A percentile compares a stretch with the other conserved stretches of the same genome.
phyloP scores from a whole-genome alignment of 2,888 invertebrate genomes.

The Linnaemya vulpina region DNA sequence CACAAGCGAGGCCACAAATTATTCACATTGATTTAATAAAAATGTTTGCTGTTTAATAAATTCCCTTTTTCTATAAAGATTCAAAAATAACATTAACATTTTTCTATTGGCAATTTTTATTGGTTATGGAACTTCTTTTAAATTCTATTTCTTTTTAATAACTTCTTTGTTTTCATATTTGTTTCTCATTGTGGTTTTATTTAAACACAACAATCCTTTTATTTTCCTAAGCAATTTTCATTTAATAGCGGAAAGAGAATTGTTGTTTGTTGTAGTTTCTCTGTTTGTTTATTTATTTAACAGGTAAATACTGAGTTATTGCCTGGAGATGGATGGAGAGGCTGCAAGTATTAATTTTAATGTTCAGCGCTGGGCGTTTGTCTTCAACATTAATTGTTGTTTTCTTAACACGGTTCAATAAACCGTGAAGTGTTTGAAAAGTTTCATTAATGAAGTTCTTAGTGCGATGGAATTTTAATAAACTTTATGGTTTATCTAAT shows the following conservation, averaged over 20 bases:
- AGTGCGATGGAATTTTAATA: conserved; percentile 3
- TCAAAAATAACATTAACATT: too few relatives aligned
- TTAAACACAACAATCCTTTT: conserved; percentile 27
- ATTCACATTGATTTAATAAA: too few relatives aligned
- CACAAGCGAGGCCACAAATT: too few relatives aligned
- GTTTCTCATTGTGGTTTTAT: background rate
- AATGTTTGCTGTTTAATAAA: background rate
- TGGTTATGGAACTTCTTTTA: background rate
- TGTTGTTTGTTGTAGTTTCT: conserved; percentile 38
- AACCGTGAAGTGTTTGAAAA: conserved; percentile 21
- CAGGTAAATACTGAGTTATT: conserved; percentile 58
- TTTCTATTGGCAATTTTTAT: background rate
- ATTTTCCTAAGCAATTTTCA: conserved; percentile 27
- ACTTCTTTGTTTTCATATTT: background rate
- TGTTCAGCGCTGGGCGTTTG: background rate
- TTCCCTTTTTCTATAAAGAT: too few relatives aligned
- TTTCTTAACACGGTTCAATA: conserved; percentile 44
- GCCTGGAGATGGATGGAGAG: conserved; percentile 40
- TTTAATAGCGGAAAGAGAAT: background rate
- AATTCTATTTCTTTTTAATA: background rate
- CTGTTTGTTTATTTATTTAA: conserved; percentile 32
- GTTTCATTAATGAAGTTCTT: conserved; percentile 12
- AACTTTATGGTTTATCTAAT: background rate
- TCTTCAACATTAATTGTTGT: background rate
- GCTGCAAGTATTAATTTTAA: conserved; percentile 15